Base-by-base conservation (phyloP, 2,888 invertebrate species). In the Auanema freiburgensis region DNA sequence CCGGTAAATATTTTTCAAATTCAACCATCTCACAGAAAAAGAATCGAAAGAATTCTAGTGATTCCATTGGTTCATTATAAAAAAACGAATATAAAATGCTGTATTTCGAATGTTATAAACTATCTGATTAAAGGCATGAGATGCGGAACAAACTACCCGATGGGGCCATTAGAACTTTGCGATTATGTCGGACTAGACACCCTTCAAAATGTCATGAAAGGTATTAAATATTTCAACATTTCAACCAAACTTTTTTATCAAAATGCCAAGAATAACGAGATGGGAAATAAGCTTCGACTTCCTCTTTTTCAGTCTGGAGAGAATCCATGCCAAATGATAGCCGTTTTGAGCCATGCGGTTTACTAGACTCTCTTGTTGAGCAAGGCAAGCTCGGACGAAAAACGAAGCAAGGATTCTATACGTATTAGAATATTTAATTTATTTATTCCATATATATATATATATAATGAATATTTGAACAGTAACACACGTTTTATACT, bases 131-230 rank as follows among this genome's bases (percentile, higher is more conserved):
- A n/a, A 59, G 71, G 65, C n/a, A 71, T 71, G 71, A 33, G 67
- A 54, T 73, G 64, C 33, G 73, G 73, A 41, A 71, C 69, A 42
- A 66, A 66, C 0, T 89, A 92, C 84, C 92, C 92, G 12, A 92
- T 93, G 92, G 93, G 93, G 2, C 92, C 92, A 0, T 87, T 93
- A 66, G 91, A 92, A 84, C 85, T 92, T 54, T 86, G 89, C 0
- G 92, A 92, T 86, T 92, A 90, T 84, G 90, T 91, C 1, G 92
- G 92, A 0, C 86, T 90, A 8, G 92, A 93, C 83, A 91, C 91
- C 6, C 88, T 88, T 63, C 87, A 89, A 79, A 90, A 89, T 79
- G 91, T 92, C 76, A 80, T 91, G 4, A 89, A 90, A 77, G 91
- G 88, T 87, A 33, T 33, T 33, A 33, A 18, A 46, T 23, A 18